Percentiles rank a stretch among this genome's conserved stretches.
Evolutionary conservation across 2,888 invertebrate genomes (phyloP).

Genomic region (Aethes cnicana): DNA sequence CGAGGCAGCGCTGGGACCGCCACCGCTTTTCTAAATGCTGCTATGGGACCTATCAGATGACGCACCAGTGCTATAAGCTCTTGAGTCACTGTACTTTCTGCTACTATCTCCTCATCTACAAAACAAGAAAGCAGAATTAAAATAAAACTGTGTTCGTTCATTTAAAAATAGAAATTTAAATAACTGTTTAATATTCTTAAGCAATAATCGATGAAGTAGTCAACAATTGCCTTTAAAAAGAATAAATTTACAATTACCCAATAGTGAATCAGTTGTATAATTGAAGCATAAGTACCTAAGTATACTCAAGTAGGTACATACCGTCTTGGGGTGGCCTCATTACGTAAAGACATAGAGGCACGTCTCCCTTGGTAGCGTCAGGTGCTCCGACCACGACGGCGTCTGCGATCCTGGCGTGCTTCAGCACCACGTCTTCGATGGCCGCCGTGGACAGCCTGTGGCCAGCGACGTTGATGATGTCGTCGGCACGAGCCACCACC

Average conservation of each 20-base stretch:
- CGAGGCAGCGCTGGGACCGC: constrained; percentile 92
- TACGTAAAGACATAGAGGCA: constrained; percentile 94
- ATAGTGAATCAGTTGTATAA: too few relatives aligned
- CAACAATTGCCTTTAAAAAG: too few relatives aligned
- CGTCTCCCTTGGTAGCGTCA: constrained; percentile 93
- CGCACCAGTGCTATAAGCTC: constrained; percentile 71
- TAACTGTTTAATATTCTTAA: too few relatives aligned
- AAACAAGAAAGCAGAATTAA: background rate
- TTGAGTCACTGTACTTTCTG: constrained; percentile 69
- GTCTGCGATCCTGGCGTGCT: constrained; percentile 93
- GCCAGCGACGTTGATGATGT: constrained; percentile 97
- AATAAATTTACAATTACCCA: too few relatives aligned
- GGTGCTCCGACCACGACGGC: constrained; percentile 95
- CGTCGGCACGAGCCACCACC: constrained; percentile 95
- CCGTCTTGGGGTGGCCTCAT: constrained; percentile 83
- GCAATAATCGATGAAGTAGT: too few relatives aligned
- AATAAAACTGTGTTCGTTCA: too few relatives aligned
- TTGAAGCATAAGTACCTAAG: too few relatives aligned
- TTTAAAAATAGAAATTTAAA: too few relatives aligned
- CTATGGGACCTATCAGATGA: constrained; percentile 91
- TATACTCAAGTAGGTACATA: constrained; percentile 56
- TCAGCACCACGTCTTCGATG: constrained; percentile 93
- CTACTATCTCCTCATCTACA: constrained; percentile 72
- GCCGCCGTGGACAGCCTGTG: constrained; percentile 95
- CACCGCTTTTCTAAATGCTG: constrained; percentile 91